Evolutionary conservation across 2,113 vertebrate species (phyloP).

Genomic region (Gulo gulo): DNA sequence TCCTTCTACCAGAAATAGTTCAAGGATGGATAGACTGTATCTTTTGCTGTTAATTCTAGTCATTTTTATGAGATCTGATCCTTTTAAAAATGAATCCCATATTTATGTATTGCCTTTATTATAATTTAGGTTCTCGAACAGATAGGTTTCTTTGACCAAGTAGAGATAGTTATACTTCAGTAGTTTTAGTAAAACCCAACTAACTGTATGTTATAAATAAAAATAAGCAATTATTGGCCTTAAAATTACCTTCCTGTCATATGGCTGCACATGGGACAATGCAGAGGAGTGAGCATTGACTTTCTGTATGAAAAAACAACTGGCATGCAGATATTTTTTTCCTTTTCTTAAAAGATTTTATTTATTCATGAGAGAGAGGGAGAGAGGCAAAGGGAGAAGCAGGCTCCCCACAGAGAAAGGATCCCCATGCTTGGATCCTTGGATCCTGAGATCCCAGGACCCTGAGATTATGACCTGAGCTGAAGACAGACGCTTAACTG

Average conservation of each 20-base stretch:
- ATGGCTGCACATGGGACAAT: neutral
- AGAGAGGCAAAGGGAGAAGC: neutral
- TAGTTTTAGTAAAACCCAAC: neutral
- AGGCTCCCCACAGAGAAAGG: neutral
- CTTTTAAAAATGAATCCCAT: neutral
- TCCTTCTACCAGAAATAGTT: neutral
- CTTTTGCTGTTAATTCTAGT: neutral
- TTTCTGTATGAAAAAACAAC: neutral
- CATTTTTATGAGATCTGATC: neutral
- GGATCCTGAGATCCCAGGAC: neutral
- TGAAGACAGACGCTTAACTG: neutral
- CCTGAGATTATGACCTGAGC: neutral
- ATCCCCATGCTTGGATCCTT: neutral
- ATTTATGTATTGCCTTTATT: neutral
- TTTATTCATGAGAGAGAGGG: neutral
- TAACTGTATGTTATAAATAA: neutral
- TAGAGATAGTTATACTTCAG: neutral
- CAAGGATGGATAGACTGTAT: neutral
- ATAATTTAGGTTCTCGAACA: neutral
- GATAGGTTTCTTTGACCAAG: neutral
- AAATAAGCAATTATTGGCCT: conserved; percentile 5
- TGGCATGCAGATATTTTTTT: neutral
- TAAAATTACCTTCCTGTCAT: neutral
- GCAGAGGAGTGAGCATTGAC: neutral
- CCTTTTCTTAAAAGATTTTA: neutral